Conservation (phyloP, 2,888 invertebrate species). For the Lasioglossum villosulum region DNA sequence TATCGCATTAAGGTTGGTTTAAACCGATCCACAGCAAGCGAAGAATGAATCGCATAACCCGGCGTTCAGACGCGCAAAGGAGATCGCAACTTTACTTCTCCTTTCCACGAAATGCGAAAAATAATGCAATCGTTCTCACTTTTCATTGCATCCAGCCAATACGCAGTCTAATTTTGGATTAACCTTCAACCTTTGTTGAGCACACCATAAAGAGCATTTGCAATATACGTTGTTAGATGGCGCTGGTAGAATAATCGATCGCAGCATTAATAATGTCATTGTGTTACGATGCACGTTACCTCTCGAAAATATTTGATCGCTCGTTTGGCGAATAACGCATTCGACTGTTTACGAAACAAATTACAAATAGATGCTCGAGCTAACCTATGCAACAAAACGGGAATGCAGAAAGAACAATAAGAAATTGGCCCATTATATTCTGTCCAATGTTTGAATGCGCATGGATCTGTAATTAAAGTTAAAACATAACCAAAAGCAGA, state of each 20-base stretch:
- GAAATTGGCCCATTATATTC: background rate
- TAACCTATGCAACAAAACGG: background rate
- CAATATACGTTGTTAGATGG: background rate
- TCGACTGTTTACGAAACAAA: background rate
- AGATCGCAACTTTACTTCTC: too few species aligned
- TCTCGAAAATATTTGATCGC: background rate
- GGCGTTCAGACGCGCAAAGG: too few species aligned
- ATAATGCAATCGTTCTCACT: background rate
- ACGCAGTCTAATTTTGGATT: background rate
- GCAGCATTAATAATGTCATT: background rate
- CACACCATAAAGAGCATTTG: background rate
- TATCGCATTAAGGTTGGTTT: too few species aligned
- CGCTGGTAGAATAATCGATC: background rate
- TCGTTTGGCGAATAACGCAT: background rate
- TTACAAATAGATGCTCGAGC: background rate
- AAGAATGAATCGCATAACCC: too few species aligned
- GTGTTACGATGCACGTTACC: background rate
- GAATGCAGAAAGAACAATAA: background rate
- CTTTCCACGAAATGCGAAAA: background rate
- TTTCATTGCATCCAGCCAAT: background rate
- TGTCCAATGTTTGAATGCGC: background rate
- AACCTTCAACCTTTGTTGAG: background rate
- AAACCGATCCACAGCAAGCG: too few species aligned
- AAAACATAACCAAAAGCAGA: background rate
- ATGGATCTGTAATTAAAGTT: background rate